These are phyloP conservation scores for Rhodophaea formosa DNA, from an alignment of 2,888 invertebrate species.

Conservation along the genomic window DNA sequence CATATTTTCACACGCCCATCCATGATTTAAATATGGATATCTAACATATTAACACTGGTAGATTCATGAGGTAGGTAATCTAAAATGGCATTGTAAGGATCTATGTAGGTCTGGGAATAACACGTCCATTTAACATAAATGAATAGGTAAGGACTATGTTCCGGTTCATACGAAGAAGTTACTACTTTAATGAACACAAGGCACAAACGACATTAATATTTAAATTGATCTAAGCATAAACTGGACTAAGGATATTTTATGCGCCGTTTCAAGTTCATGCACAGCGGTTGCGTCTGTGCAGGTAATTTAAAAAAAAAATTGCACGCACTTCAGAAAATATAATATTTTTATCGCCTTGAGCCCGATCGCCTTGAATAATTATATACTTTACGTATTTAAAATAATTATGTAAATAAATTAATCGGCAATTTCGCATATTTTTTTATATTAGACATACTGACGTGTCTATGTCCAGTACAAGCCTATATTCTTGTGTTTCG, in stretches of 20 bases:
- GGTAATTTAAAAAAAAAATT: neutral
- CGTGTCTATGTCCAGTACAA: too few relatives aligned
- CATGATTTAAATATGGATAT: too few relatives aligned
- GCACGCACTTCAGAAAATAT: neutral
- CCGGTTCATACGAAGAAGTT: constrained; percentile 24
- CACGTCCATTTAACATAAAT: constrained; percentile 46
- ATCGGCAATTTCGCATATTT: too few relatives aligned
- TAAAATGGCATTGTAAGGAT: neutral
- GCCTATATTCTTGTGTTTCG: too few relatives aligned
- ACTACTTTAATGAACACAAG: constrained; percentile 1
- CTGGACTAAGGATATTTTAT: constrained; percentile 9
- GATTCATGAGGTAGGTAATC: neutral
- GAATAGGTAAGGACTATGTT: constrained; percentile 41
- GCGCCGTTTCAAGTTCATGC: neutral
- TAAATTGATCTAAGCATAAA: neutral
- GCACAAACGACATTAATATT: neutral
- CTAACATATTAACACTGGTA: neutral
- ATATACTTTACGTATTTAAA: neutral
- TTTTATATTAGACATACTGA: too few relatives aligned
- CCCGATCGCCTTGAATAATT: neutral
- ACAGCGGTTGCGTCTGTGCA: neutral
- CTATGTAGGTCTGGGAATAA: constrained; percentile 19
- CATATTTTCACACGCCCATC: too few relatives aligned
- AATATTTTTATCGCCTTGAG: neutral
- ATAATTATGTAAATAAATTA: constrained; percentile 4